Base-by-base conservation (phyloP, 2,888 invertebrate genomes). In the Calephelis perditalis region DNA sequence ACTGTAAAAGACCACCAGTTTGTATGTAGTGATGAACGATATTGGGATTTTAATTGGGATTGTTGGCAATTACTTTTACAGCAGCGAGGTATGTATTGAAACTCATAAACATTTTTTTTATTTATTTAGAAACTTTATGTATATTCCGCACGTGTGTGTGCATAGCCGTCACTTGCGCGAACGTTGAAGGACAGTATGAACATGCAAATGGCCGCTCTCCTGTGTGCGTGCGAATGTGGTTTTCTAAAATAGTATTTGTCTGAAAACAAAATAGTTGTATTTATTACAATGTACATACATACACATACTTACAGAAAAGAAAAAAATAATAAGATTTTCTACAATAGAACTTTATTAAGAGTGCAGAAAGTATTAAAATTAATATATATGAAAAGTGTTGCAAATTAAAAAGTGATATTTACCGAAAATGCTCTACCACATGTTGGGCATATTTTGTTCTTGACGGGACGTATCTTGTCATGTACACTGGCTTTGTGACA, bases 141-240 rank as follows among this genome's bases (percentile, higher is more conserved):
- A 65, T 63, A 8, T 63, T 52, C 37, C 65, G 55, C 7, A 46
- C 40, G 58, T 66, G 65, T 4, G 62, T 49, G 4, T 59, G 47
- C 0, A 68, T 62, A 0, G 71, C 67, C 3, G 56, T 58, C 47
- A 62, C 57, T 52, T 70, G 70, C 7, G 65, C 54, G 57, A 71
- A 71, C 0, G 64, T 63, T 2, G 70, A 66, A 2, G 61, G 54
- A 47, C 71, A 71, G 10, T 62, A 56, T 1, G 58, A 43, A 35
- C 71, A 71, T 9, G 57, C 60, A 49, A 62, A 66, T 0, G 78
- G 78, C 46, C 76, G 65, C 43, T 76, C 78, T 26, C 78, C 78
- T 0, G 79, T 76, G 56, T 79, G 78, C 0, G 73, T 76, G 0
- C 73, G 63, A 11, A 78, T 70, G 60, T 78, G 78, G 12, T 75